A percentile compares a stretch with the other conserved stretches of the same genome.
These are phyloP conservation scores for Halocynthia aurantium DNA, from an alignment of 23 tunicate genomes.

Conservation along the genomic window DNA sequence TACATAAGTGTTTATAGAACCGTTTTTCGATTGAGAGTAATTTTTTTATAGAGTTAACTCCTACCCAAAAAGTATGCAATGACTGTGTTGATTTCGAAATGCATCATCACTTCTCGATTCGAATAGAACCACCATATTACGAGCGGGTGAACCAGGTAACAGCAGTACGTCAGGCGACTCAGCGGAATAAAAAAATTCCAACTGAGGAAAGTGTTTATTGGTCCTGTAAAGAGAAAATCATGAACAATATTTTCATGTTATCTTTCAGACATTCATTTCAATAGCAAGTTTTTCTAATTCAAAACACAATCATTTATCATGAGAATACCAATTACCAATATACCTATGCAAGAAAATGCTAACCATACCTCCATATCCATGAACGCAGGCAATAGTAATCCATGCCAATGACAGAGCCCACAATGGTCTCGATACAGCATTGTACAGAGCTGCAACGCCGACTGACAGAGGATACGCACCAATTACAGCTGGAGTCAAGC, in stretches of 20 bases:
- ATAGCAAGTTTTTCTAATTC: too few relatives aligned
- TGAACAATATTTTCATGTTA: too few relatives aligned
- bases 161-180: slow-evolving; percentile 68
- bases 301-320: too few relatives aligned
- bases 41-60: too few relatives aligned
- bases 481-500: not conserved
- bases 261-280: too few relatives aligned
- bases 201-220: slow-evolving; percentile 53
- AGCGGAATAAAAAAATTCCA: slow-evolving; percentile 77
- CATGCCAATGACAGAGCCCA: slow-evolving; percentile 69
- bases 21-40: too few relatives aligned
- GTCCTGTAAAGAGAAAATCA: slow-evolving; percentile 31
- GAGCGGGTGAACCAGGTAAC: slow-evolving; percentile 75
- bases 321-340: too few relatives aligned
- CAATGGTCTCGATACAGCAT: slow-evolving; percentile 63
- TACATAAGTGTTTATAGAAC: too few relatives aligned
- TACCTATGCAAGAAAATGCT: too few relatives aligned
- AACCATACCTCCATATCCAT: slow-evolving; percentile 68
- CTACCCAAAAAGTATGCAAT: slow-evolving; percentile 1
- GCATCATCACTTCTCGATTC: slow-evolving; percentile 30
- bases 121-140: slow-evolving; percentile 42
- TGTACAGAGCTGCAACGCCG: slow-evolving; percentile 55
- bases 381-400: slow-evolving; percentile 57
- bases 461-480: not conserved
- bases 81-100: slow-evolving; percentile 29